Evolutionary conservation across 2,888 invertebrate genomes (phyloP), one percentile per base, ranked within the genome.

Genomic region (Iselma pallidipennis): DNA sequence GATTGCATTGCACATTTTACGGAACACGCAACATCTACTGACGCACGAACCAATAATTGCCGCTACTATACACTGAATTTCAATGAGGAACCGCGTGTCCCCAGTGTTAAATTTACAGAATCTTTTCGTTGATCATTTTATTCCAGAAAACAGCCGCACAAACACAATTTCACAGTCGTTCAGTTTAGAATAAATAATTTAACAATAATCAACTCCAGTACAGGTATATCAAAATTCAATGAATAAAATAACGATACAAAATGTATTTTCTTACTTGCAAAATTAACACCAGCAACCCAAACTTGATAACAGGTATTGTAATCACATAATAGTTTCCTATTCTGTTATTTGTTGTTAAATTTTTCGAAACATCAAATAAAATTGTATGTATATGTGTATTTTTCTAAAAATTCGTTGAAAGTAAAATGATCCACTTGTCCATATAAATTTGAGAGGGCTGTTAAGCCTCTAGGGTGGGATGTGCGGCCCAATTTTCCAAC

Each of bases 1-100:
- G 49, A 59, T 60, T 66, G 63, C 62, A 66, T 60, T 63, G 63
- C 64, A 65, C 61, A 65, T 70, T 70, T 69, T 59, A 66, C 57
- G 65, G 63, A 63, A 65, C 68, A 68, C 71, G 69, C 71, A 55
- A 70, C 59, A 57, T 61, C 59, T 57, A 33, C 53, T 31, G 51
- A 60, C 49, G 55, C 53, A 57, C 59, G 60, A 50, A 45, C 59
- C 49, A 49, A 55, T 57, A 61, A 59, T 63, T 61, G 66, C 56
- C 28, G 48, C 9, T 9, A 52, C 26, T 33, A 58, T 16, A 57
- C 37, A 2, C 16, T 7, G 21, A 4, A 23, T 45, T 45, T 23
- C 21, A 23, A 45, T 45, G 4, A 45, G 12, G 23, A 45, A 9
- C 19, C 19, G 42, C 21, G 12, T 21, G 21, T 19, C 19, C 1